phyloP scores from a whole-genome alignment of 2,888 invertebrate genomes.

The Stenichneumon culpator region DNA sequence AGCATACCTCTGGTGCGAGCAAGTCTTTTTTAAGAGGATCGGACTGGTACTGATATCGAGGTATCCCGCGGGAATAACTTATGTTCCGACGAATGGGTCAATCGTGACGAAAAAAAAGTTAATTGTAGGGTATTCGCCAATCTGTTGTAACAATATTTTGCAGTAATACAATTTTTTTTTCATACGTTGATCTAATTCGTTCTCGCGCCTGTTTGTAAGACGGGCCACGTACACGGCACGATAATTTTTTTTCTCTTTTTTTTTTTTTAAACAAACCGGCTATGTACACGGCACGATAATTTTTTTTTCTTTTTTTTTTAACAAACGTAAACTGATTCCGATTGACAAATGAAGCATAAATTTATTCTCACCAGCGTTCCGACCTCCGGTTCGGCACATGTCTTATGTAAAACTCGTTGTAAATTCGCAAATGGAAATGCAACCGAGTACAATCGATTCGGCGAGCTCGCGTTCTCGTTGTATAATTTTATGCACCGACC shows the following conservation, averaged over 20 bases:
- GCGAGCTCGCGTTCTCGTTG: constrained; percentile 5
- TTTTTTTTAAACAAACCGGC: constrained; percentile 30
- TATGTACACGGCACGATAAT: constrained; percentile 43
- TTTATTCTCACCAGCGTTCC: constrained; percentile 42
- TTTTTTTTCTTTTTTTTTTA: constrained; percentile 20
- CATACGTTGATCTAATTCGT: constrained; percentile 24
- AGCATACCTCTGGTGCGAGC: constrained; percentile 22
- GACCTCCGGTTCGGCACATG: constrained; percentile 1
- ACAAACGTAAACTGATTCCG: constrained; percentile 51
- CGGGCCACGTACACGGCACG: constrained; percentile 39
- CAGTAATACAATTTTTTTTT: constrained; percentile 48
- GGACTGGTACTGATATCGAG: constrained; percentile 38
- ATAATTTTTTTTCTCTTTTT: constrained; percentile 21
- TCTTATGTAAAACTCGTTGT: constrained; percentile 16
- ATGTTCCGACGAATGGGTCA: constrained; percentile 31
- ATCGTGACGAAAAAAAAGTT: constrained; percentile 10
- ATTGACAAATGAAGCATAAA: constrained; percentile 61
- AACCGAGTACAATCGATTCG: constrained; percentile 17
- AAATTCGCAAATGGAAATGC: constrained; percentile 1
- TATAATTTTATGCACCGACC: constrained; percentile 23
- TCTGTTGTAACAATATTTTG: constrained; percentile 46
- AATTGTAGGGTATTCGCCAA: constrained; percentile 15
- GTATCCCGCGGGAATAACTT: constrained; percentile 28
- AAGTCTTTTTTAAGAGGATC: constrained; percentile 26
- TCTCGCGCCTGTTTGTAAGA: constrained; percentile 40